Evolutionary conservation across 2,113 vertebrate species (phyloP), one percentile per base, ranked within the genome.

Genomic region (Sarotherodon lohbergeri): DNA sequence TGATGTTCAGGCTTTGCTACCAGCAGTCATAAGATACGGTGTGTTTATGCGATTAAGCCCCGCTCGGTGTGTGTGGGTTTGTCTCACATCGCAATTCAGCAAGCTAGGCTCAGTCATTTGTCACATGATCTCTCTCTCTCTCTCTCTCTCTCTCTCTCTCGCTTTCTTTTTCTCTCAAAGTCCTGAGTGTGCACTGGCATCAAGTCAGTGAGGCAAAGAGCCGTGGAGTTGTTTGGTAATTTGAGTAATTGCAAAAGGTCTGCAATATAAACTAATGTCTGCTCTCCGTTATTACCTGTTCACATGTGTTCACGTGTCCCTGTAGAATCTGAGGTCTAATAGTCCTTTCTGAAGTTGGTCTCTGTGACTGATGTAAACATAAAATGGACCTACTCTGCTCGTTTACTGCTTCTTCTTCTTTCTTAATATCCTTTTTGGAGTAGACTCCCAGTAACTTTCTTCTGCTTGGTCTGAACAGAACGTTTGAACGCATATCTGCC

Each of bases 61-160:
- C 56, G 78, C 80, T 63, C 80, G 2, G 34, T 85, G 86, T 16
- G 76, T 27, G 84, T 19, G 41, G 41, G 86, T 56, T 86, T 63
- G 73, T 61, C 71, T 85, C 24, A 88, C 85, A 76, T 89, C 87
- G 48, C 43, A 85, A 83, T 79, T 61, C 57, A 41, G 39, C 46
- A 39, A 81, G 48, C 14, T 17, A 63, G 48, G 19, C 85, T 85
- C 87, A 55, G 73, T 90, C 79, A 48, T 66, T 56, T 66, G 87
- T 94, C 93, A 94, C 94, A 93, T 94, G 93, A 92, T 82, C 81
- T 17, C 80, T 5, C 82, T 57, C 89, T 17, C 88, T 46, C 86
- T 43, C 59, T 17, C 88, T 6, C 48, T 32, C 17, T 39, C 9
- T 39, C 50, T 34, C 29, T 14, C 39, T 14, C 50, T 36, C 17